Conservation (phyloP, 2,888 invertebrate genomes). For the Odontothrips loti region DNA sequence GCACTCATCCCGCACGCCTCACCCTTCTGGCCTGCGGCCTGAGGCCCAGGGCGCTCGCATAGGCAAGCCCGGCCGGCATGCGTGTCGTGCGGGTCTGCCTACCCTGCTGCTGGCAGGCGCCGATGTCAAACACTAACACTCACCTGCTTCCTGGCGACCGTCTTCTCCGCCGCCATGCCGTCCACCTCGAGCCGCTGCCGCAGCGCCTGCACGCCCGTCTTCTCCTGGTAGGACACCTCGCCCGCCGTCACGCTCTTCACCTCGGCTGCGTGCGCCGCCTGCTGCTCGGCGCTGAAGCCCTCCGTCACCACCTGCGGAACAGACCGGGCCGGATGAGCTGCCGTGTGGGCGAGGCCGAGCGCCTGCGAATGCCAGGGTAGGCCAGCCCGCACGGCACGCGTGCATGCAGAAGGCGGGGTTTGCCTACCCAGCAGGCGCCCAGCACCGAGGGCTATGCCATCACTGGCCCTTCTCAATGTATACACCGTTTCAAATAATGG, state of each 20-base stretch:
- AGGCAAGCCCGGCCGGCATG: neutral
- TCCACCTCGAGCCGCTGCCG: slow-evolving; percentile 72
- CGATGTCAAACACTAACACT: slow-evolving; percentile 40
- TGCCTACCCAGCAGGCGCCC: no score
- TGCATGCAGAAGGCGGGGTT: no score
- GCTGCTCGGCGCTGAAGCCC: slow-evolving; percentile 45
- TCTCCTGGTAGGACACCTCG: slow-evolving; percentile 45
- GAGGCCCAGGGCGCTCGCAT: neutral
- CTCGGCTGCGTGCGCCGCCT: slow-evolving; percentile 41
- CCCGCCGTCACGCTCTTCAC: slow-evolving; percentile 2
- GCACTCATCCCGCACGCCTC: no score
- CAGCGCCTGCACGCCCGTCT: slow-evolving; percentile 38
- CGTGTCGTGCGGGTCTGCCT: no score
- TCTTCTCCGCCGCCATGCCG: slow-evolving; percentile 80
- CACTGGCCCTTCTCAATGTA: no score
- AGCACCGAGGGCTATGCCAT: no score
- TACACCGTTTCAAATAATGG: neutral
- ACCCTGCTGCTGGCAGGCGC: neutral
- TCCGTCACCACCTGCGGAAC: slow-evolving; percentile 40
- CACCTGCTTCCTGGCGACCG: slow-evolving; percentile 77
- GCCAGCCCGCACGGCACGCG: no score
- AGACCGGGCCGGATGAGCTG: no score
- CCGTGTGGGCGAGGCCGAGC: no score
- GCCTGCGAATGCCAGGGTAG: no score
- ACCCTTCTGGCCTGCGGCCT: neutral